Base-by-base conservation (phyloP, 2,888 invertebrate species). In the Siphonodentalium dalli region DNA sequence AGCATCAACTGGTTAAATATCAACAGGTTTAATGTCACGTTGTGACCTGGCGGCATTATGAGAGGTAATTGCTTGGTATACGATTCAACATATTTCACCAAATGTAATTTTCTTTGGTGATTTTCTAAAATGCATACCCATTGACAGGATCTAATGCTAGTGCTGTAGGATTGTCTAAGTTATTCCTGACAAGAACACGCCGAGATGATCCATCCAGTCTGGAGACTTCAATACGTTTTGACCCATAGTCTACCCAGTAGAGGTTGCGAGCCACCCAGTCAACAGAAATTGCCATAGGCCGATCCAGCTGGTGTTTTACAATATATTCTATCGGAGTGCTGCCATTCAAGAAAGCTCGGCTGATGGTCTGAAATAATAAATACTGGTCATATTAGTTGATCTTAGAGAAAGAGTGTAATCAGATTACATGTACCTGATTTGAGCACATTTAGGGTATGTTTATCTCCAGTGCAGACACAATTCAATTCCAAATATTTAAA, bases 341-440 rank as follows among this genome's bases (percentile, higher is more conserved):
- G 1, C 95, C 96, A 74, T 95, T 93, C 68, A 93, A 86, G 66
- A 89, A 92, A 18, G 94, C 92, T 28, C 69, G 88, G 87, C 89
- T 91, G 54, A 97, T 92, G 2, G 89, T 88, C 81, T 82, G 70
- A n/a, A 66, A 64, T 40, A 49, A 40, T 34, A n/a, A n/a, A n/a
- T n/a, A n/a, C n/a, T n/a, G n/a, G n/a, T n/a, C n/a, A n/a, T n/a
- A n/a, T n/a, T n/a, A n/a, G n/a, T n/a, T n/a, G n/a, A n/a, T n/a
- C n/a, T n/a, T n/a, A n/a, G n/a, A n/a, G n/a, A n/a, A n/a, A n/a
- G n/a, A n/a, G n/a, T n/a, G n/a, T n/a, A n/a, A n/a, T n/a, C n/a
- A n/a, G n/a, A n/a, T n/a, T n/a, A n/a, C n/a, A n/a, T n/a, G n/a
- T n/a, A n/a, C n/a, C n/a, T n/a, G n/a, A n/a, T n/a, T n/a, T n/a